These are phyloP conservation scores for Campoplex capitator DNA, from an alignment of 2,888 invertebrate genomes.

Conservation along the genomic window DNA sequence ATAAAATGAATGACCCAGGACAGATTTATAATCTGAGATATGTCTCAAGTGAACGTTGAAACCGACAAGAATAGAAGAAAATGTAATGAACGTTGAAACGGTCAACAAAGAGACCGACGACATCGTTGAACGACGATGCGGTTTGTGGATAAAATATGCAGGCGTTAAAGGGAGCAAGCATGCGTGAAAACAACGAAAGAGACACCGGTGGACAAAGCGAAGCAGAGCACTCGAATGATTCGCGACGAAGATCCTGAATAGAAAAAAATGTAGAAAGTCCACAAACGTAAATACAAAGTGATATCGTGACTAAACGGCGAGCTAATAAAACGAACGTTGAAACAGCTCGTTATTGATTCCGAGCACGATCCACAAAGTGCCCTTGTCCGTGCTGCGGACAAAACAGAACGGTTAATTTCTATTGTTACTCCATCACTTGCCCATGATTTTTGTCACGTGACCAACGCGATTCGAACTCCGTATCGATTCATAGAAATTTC, in stretches of 20 bases:
- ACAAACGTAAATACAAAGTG: neutral
- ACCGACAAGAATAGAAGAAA: neutral
- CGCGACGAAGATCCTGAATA: constrained; percentile 33
- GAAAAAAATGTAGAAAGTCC: constrained; percentile 30
- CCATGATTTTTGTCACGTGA: constrained; percentile 52
- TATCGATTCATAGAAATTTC: constrained; percentile 1
- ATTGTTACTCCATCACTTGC: constrained; percentile 59
- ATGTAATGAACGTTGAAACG: neutral
- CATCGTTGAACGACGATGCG: neutral
- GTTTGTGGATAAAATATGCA: constrained; percentile 3
- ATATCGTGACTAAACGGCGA: constrained; percentile 25
- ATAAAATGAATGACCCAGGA: neutral
- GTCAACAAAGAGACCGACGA: constrained; percentile 4
- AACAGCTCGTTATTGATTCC: constrained; percentile 53
- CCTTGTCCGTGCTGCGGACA: constrained; percentile 42
- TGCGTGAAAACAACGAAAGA: constrained; percentile 44
- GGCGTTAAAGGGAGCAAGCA: constrained; percentile 20
- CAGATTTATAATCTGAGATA: neutral
- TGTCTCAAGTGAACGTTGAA: neutral
- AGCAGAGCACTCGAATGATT: constrained; percentile 3
- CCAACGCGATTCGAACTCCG: constrained; percentile 11
- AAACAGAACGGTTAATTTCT: constrained; percentile 48
- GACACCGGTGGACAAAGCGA: constrained; percentile 1
- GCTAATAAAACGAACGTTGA: constrained; percentile 38
- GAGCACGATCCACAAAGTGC: constrained; percentile 36